Evolutionary conservation across 2,888 invertebrate species (phyloP).

Genomic region (Drosophila putrida): DNA sequence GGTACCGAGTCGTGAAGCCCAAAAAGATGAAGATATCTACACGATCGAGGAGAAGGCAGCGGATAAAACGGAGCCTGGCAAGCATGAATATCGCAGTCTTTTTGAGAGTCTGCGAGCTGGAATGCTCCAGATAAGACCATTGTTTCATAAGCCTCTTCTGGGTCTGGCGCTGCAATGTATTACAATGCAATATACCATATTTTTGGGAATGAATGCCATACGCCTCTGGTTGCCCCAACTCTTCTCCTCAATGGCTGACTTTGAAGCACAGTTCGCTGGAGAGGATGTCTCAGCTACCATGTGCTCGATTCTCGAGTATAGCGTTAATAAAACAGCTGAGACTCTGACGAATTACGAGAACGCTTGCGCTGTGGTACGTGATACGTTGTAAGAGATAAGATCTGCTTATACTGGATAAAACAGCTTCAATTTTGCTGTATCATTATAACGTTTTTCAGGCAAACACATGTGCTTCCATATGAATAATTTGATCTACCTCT

Average conservation of each 20-base stretch:
- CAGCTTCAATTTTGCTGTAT: constrained; percentile 15
- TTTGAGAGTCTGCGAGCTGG: constrained; percentile 86
- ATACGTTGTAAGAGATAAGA: constrained; percentile 13
- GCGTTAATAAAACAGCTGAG: constrained; percentile 81
- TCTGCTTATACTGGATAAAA: neutral
- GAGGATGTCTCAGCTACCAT: constrained; percentile 66
- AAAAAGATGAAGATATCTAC: constrained; percentile 61
- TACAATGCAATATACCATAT: constrained; percentile 88
- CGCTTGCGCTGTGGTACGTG: constrained; percentile 82
- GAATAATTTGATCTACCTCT: neutral
- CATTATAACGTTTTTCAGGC: constrained; percentile 18
- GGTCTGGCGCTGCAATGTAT: constrained; percentile 88
- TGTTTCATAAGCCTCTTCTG: constrained; percentile 88
- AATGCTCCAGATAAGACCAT: constrained; percentile 88
- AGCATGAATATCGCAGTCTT: constrained; percentile 52
- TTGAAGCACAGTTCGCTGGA: constrained; percentile 78
- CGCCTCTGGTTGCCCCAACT: constrained; percentile 95
- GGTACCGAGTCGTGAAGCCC: constrained; percentile 69
- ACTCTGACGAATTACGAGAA: constrained; percentile 57
- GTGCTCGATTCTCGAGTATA: constrained; percentile 83
- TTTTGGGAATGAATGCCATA: constrained; percentile 91
- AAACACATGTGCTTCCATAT: neutral
- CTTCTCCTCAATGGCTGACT: constrained; percentile 89
- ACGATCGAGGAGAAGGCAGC: constrained; percentile 68
- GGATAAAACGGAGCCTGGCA: neutral